Conservation (phyloP, 2,888 invertebrate genomes). For the Capitulum mitella region DNA sequence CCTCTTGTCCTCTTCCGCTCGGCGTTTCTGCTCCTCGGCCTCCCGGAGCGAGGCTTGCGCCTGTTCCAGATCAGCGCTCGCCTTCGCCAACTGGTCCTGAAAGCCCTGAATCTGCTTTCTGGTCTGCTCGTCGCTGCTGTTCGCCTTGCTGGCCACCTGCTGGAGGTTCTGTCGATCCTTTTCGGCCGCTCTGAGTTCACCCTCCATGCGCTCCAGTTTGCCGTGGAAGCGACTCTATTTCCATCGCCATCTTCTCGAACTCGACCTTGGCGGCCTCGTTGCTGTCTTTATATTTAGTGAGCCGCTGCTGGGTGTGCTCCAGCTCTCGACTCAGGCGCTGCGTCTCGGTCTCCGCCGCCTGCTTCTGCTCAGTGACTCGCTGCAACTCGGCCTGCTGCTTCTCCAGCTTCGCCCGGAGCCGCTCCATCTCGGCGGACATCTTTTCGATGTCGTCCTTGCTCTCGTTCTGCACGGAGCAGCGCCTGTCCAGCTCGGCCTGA, state of each 20-base stretch:
- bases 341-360: background rate
- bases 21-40: slow-evolving; percentile 26
- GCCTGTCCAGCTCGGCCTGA: slow-evolving; percentile 38
- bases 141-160: slow-evolving; percentile 35
- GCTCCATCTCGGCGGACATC: slow-evolving; percentile 54
- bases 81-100: slow-evolving; percentile 38
- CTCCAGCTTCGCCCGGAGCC: slow-evolving; percentile 38
- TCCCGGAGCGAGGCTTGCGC: slow-evolving; percentile 50
- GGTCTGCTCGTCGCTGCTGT: background rate
- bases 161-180: slow-evolving; percentile 51
- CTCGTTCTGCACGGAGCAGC: slow-evolving; percentile 37
- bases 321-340: slow-evolving; percentile 37
- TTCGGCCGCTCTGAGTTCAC: slow-evolving; percentile 47
- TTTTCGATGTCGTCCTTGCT: slow-evolving; percentile 37
- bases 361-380: slow-evolving; percentile 32
- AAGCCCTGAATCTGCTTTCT: slow-evolving; percentile 13
- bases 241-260: slow-evolving; percentile 73
- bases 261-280: slow-evolving; percentile 75
- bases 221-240: slow-evolving; percentile 73
- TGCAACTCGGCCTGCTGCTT: slow-evolving; percentile 40
- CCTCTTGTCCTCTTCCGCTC: background rate
- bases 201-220: slow-evolving; percentile 60
- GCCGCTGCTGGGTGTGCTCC: slow-evolving; percentile 75
- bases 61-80: slow-evolving; percentile 54
- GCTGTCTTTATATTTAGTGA: slow-evolving; percentile 73